Evolutionary conservation across 2,888 invertebrate species (phyloP).

Genomic region (Himalopsyche japonica): DNA sequence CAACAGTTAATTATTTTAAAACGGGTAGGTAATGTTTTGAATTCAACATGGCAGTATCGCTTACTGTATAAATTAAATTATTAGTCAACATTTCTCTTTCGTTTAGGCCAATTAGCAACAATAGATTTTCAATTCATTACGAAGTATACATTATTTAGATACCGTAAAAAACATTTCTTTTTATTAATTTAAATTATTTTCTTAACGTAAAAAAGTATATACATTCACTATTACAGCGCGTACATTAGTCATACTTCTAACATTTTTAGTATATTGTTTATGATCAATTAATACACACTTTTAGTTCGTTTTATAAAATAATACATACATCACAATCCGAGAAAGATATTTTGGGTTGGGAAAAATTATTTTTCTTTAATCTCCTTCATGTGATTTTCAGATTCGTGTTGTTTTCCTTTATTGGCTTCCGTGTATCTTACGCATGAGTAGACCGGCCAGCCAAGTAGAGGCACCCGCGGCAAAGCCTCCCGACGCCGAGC

Average conservation of each 20-base stretch:
- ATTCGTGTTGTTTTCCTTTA: slow-evolving; percentile 90
- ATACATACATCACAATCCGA: too few species aligned
- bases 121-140: neutral
- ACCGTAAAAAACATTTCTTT: too few species aligned
- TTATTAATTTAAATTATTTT: too few species aligned
- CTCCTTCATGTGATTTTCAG: slow-evolving; percentile 52
- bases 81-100: neutral
- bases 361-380: too few species aligned
- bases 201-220: too few species aligned
- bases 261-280: too few species aligned
- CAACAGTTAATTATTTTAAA: neutral
- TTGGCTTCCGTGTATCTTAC: slow-evolving; percentile 96
- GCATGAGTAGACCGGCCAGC: slow-evolving; percentile 82
- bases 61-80: neutral
- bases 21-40: neutral
- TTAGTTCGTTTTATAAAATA: too few species aligned
- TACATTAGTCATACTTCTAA: too few species aligned
- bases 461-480: slow-evolving; percentile 68
- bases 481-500: slow-evolving; percentile 82
- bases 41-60: neutral
- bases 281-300: too few species aligned
- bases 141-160: too few species aligned
- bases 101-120: neutral
- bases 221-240: too few species aligned
- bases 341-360: too few species aligned